Conservation (phyloP, 1,140 invertebrate genomes). For the Battus philenor region DNA sequence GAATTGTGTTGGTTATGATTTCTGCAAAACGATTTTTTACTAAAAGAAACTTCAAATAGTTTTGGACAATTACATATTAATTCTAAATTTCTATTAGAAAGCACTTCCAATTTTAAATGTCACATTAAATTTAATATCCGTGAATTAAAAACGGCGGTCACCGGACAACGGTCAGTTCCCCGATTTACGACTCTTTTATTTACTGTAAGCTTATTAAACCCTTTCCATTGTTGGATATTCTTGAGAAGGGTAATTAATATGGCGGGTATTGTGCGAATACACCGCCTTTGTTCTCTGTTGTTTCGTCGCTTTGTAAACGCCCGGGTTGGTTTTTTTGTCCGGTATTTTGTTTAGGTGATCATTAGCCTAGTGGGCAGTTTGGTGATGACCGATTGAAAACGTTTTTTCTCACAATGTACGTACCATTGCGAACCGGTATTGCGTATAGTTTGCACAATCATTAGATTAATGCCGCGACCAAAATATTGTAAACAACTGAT, state of each 20-base stretch:
- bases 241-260: conserved; percentile 71
- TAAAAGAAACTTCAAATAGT: no score
- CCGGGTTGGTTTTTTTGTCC: conserved; percentile 46
- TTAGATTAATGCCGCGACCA: no score
- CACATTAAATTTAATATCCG: conserved; percentile 48
- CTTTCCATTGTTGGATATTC: conserved; percentile 52
- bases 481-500: no score
- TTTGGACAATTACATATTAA: no score
- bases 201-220: conserved; percentile 72
- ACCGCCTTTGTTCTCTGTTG: conserved; percentile 55
- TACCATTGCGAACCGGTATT: conserved; percentile 1
- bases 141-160: conserved; percentile 24
- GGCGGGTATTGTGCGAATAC: conserved; percentile 59
- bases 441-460: no score
- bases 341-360: conserved; percentile 56
- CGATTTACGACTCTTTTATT: conserved; percentile 58
- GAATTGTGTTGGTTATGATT: no score
- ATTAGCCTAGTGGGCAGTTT: conserved; percentile 68
- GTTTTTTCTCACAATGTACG: conserved; percentile 47
- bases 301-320: conserved; percentile 43
- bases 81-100: no score
- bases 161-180: conserved; percentile 52
- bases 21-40: no score
- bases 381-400: conserved; percentile 45
- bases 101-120: conserved; percentile 32